Conservation (phyloP, 2,888 invertebrate species). For the Drosophila mulleri region DNA sequence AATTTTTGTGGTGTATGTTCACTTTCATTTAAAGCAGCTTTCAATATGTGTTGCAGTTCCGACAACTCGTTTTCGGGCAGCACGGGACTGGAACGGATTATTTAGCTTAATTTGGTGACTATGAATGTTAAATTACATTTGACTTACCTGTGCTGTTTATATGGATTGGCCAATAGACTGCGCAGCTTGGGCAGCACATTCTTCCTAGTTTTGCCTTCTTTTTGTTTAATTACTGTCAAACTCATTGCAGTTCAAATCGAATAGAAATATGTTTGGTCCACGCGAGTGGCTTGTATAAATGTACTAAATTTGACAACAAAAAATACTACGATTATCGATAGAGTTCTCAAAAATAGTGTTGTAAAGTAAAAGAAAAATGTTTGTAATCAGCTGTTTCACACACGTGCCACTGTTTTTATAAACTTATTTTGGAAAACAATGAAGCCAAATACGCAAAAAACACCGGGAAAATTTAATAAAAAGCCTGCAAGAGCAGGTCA, state of each 20-base stretch:
- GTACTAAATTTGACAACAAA: constrained; percentile 5
- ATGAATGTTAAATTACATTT: background rate
- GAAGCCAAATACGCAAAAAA: constrained; percentile 49
- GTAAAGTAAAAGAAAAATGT: background rate
- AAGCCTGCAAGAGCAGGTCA: constrained; percentile 20
- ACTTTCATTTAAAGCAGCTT: constrained; percentile 38
- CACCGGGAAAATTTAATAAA: constrained; percentile 33
- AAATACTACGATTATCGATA: constrained; percentile 11
- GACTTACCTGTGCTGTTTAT: constrained; percentile 63
- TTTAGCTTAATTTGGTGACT: background rate
- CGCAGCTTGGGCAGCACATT: constrained; percentile 78
- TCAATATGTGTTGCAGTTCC: constrained; percentile 49
- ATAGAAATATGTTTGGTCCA: background rate
- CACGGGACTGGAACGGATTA: constrained; percentile 58
- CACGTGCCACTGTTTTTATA: constrained; percentile 54
- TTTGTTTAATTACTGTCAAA: constrained; percentile 63
- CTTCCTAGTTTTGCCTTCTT: constrained; percentile 74
- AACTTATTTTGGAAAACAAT: constrained; percentile 24
- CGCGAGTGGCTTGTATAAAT: constrained; percentile 22
- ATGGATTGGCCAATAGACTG: constrained; percentile 75
- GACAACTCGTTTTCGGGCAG: constrained; percentile 61
- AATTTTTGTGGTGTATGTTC: constrained; percentile 43
- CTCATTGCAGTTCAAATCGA: constrained; percentile 56
- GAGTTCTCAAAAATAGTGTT: constrained; percentile 10
- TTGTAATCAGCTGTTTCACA: constrained; percentile 36